Conservation (phyloP, 2,888 invertebrate species). For the Drosophila affinis region DNA sequence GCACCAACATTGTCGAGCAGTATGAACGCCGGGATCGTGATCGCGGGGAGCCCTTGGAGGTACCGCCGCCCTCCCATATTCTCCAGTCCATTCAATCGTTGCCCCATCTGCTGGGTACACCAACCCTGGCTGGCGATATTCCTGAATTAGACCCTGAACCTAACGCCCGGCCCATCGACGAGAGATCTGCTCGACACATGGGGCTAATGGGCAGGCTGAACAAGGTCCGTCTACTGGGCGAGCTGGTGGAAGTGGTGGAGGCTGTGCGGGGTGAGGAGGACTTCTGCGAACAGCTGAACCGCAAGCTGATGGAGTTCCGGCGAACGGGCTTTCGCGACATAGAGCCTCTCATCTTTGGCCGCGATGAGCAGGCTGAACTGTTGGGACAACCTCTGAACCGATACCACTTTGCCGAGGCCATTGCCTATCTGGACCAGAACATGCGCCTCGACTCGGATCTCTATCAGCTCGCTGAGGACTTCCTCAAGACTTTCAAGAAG, state of each 20-base stretch:
- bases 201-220: neutral
- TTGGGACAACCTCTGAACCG: neutral
- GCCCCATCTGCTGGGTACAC: neutral
- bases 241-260: constrained; percentile 14
- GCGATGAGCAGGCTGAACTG: neutral
- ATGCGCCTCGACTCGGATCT: constrained; percentile 3
- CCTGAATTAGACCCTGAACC: neutral
- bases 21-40: neutral
- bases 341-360: constrained; percentile 7
- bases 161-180: neutral
- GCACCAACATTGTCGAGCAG: constrained; percentile 1
- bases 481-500: neutral
- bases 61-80: neutral
- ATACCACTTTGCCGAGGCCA: constrained; percentile 8
- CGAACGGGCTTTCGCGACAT: constrained; percentile 1
- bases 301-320: constrained; percentile 4
- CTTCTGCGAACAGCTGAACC: constrained; percentile 1
- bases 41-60: neutral
- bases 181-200: neutral
- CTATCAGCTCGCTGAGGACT: constrained; percentile 7
- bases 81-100: neutral
- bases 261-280: constrained; percentile 3
- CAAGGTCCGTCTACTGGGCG: constrained; percentile 10
- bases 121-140: neutral
- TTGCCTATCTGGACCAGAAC: constrained; percentile 8